Evolutionary conservation across 2,797 vertebrate species (phyloP).

Genomic region (Ptychobarbus kaznakovi): DNA sequence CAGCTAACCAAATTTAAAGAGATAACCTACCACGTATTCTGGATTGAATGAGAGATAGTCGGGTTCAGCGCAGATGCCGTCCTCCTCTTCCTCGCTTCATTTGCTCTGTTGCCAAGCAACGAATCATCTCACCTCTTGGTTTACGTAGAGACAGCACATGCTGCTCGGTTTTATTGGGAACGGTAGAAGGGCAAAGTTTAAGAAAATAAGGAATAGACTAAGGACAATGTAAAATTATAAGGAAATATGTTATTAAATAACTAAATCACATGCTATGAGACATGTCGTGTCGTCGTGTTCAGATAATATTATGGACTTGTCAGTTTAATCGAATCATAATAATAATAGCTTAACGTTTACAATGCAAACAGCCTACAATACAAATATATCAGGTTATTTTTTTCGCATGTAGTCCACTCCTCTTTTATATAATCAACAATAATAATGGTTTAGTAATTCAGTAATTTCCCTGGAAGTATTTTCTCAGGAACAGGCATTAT

Average conservation of each 20-base stretch:
- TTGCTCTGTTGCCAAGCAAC: constrained; percentile 69
- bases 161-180: background rate
- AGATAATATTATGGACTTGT: background rate
- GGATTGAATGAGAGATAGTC: constrained; percentile 28
- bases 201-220: background rate
- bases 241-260: background rate
- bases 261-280: background rate
- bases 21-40: constrained; percentile 66
- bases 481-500: background rate
- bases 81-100: constrained; percentile 60
- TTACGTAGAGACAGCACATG: background rate
- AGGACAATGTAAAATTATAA: background rate
- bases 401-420: background rate
- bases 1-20: background rate
- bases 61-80: constrained; percentile 47
- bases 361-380: background rate
- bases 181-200: background rate
- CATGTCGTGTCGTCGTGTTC: background rate
- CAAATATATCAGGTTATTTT: background rate
- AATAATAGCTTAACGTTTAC: background rate
- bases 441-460: background rate
- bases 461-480: background rate
- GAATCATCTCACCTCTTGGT: constrained; percentile 48
- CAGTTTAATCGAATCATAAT: background rate
- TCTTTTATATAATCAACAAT: background rate